Base-by-base conservation (phyloP, 2,888 invertebrate species). In the Conchocele bisecta region DNA sequence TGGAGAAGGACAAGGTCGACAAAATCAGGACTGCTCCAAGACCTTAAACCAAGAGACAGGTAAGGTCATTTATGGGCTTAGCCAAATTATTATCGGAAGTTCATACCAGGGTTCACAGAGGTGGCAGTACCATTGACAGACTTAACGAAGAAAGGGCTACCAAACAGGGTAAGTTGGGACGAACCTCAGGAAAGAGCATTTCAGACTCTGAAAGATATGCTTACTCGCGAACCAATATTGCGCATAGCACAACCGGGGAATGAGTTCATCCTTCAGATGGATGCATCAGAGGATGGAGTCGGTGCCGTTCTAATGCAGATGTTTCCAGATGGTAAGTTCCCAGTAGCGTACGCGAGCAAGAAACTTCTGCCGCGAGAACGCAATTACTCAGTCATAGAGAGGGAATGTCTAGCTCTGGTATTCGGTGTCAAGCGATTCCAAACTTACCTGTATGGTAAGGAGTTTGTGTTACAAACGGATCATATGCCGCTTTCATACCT, bases 291-390 rank as follows among this genome's bases (percentile, higher is more conserved):
- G 9, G 51, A 58, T n/a, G 86, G 83, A 1, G 31, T 83, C 5
- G 86, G 84, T 6, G 80, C 85, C 1, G 84, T 76, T 0, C 70
- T 87, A 4, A 20, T 81, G 46, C 86, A 79, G 50, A 54, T 51
- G 13, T 24, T 37, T 22, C 64, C 64, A 9, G 68, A 65, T 9
- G 46, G 28, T 1, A 56, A 74, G 15, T 63, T 65, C 9, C 84
- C 82, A 2, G 67, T 87, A 0, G 81, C 82, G 7, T 86, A 82
- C 58, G 69, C 73, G 3, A 84, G 83, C 39, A 54, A 72, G 20
- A 73, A 79, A 3, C 60, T 86, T 2, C 20, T 71, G 2, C 64
- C 24, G n/a, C 72, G 22, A 71, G 88, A 66, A 54, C 69, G 7
- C 29, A 60, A 64, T 1, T 84, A 85, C n/a, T n/a, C n/a, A n/a